Evolutionary conservation across 2,888 invertebrate species (phyloP).

Genomic region (Philaethria dido): DNA sequence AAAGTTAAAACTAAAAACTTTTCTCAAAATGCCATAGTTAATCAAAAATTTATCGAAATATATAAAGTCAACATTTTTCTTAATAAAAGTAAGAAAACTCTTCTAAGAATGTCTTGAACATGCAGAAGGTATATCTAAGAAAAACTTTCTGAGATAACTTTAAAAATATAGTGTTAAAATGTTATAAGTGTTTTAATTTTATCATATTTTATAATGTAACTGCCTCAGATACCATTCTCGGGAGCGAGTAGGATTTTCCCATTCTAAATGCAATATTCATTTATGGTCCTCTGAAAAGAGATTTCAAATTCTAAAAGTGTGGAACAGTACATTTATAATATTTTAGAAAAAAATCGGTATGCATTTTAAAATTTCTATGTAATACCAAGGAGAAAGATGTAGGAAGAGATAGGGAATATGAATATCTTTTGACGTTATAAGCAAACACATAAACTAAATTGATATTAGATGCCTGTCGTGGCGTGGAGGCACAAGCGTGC

Average conservation of each 20-base stretch:
- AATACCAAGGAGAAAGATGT: no score
- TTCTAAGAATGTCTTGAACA: not conserved
- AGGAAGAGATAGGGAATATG: no score
- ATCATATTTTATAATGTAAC: not conserved
- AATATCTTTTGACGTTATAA: no score
- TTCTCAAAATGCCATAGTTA: not conserved
- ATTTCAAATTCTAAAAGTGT: no score
- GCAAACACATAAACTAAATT: no score
- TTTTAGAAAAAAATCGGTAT: no score
- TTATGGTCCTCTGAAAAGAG: no score
- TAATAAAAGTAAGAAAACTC: not conserved
- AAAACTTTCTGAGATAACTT: not conserved
- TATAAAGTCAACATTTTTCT: conserved; percentile 4
- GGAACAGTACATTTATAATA: no score
- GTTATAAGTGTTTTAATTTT: not conserved
- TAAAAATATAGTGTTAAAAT: conserved; percentile 9
- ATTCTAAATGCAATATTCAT: no score
- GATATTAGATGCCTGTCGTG: no score
- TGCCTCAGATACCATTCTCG: not conserved
- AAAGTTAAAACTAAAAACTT: not conserved
- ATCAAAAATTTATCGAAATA: not conserved
- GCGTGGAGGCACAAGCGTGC: no score
- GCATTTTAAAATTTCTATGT: no score
- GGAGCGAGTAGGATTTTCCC: not conserved
- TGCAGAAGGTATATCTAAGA: not conserved